phyloP scores from a whole-genome alignment of 2,113 vertebrate species.

The Malurus elegans region DNA sequence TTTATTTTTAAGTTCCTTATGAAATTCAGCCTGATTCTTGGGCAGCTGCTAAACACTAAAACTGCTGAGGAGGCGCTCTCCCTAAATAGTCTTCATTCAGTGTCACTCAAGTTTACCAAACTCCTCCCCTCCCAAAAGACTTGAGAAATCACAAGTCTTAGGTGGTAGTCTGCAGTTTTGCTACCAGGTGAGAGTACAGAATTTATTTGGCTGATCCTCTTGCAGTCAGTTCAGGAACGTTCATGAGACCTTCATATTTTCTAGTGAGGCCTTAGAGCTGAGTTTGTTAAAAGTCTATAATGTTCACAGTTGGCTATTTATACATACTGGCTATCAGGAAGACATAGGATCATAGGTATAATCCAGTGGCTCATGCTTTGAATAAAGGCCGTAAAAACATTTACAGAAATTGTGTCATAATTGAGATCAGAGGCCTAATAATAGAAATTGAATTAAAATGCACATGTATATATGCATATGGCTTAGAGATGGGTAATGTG shows the following conservation, averaged over 20 bases:
- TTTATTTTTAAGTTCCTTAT: not conserved
- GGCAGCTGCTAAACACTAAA: not conserved
- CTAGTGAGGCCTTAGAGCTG: not conserved
- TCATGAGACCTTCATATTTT: not conserved
- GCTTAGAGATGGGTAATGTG: not conserved
- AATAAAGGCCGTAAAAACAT: not conserved
- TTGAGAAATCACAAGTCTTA: not conserved
- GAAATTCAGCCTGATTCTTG: not conserved
- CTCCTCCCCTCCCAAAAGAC: not conserved
- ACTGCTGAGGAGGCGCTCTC: not conserved
- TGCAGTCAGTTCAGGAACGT: not conserved
- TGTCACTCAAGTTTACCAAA: not conserved
- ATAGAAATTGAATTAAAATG: not conserved
- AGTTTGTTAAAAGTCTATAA: not conserved
- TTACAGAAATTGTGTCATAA: not conserved
- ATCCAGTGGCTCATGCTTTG: not conserved
- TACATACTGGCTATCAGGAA: not conserved
- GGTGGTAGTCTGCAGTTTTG: not conserved
- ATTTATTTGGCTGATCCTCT: not conserved
- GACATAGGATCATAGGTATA: not conserved
- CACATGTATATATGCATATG: not conserved
- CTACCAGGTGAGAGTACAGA: not conserved
- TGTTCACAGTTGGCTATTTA: not conserved
- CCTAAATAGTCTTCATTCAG: not conserved
- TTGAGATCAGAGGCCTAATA: not conserved